Conservation (phyloP, 2,797 vertebrate genomes). For the Squalus acanthias region DNA sequence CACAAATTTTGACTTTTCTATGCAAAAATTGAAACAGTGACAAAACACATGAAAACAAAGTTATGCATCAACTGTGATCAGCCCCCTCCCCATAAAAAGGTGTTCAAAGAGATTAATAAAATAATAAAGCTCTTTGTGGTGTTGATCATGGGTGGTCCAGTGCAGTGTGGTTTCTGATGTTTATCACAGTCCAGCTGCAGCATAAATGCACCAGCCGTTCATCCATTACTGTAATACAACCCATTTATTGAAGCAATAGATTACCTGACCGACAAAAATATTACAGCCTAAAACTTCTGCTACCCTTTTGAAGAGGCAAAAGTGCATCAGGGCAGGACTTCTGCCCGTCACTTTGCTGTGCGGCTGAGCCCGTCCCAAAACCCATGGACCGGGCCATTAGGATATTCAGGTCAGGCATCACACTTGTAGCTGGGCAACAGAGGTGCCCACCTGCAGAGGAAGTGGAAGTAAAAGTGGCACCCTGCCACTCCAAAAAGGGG, state of each 20-base stretch:
- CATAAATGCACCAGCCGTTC: not conserved
- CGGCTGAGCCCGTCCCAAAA: not conserved
- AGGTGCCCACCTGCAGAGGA: too few species aligned
- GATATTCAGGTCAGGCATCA: not conserved
- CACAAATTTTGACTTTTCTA: not conserved
- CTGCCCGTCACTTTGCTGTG: not conserved
- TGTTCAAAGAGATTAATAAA: not conserved
- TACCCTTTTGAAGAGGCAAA: not conserved
- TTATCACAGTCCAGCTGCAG: not conserved
- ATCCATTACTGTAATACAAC: not conserved
- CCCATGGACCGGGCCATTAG: not conserved
- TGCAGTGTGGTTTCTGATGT: not conserved
- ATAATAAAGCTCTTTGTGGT: not conserved
- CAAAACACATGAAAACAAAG: not conserved
- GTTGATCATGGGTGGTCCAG: not conserved
- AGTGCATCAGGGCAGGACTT: not conserved
- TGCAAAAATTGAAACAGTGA: constrained; percentile 20
- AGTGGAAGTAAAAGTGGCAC: too few species aligned
- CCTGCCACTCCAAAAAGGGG: too few species aligned
- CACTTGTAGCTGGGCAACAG: not conserved
- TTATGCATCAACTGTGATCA: not conserved
- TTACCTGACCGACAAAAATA: not conserved
- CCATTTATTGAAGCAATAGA: not conserved
- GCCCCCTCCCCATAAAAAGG: not conserved
- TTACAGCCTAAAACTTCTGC: not conserved